Conservation (phyloP, 2,888 invertebrate species). For the Lasioglossum lativentre region DNA sequence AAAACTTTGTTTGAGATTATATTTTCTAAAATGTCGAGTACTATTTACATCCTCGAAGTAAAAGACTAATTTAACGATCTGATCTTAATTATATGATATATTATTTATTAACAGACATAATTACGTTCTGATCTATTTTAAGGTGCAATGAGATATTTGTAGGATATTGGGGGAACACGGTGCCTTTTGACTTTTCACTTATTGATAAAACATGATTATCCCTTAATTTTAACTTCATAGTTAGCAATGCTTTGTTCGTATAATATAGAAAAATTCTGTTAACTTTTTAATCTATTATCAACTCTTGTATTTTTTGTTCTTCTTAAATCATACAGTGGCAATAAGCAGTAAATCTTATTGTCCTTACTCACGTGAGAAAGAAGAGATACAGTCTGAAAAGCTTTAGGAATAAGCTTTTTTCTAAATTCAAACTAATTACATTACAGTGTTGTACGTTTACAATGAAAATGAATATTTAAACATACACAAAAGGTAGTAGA, state of each 20-base stretch:
- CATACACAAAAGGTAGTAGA: neutral
- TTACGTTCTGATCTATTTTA: conserved; percentile 36
- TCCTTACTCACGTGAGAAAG: conserved; percentile 2
- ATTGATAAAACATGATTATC: conserved; percentile 39
- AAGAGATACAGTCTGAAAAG: conserved; percentile 28
- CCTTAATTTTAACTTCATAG: conserved; percentile 44
- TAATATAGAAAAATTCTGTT: conserved; percentile 8
- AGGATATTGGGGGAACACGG: conserved; percentile 56
- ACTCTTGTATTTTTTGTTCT: conserved; percentile 21
- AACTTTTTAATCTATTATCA: conserved; percentile 33
- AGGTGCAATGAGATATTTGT: conserved; percentile 54
- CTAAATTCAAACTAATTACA: neutral
- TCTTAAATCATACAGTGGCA: conserved; percentile 22
- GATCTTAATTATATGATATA: conserved; percentile 20
- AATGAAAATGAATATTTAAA: conserved; percentile 6
- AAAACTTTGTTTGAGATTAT: conserved; percentile 29
- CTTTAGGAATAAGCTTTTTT: conserved; percentile 10
- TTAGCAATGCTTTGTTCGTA: conserved; percentile 32
- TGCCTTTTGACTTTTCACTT: conserved; percentile 59
- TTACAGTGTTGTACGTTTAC: neutral
- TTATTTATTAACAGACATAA: conserved; percentile 25
- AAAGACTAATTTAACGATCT: conserved; percentile 38
- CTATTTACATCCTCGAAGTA: conserved; percentile 21
- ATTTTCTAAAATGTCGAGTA: conserved; percentile 29
- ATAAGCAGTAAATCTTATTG: conserved; percentile 12